Evolutionary conservation across 2,113 vertebrate genomes (phyloP).

Genomic region (Paradisaea rubra): DNA sequence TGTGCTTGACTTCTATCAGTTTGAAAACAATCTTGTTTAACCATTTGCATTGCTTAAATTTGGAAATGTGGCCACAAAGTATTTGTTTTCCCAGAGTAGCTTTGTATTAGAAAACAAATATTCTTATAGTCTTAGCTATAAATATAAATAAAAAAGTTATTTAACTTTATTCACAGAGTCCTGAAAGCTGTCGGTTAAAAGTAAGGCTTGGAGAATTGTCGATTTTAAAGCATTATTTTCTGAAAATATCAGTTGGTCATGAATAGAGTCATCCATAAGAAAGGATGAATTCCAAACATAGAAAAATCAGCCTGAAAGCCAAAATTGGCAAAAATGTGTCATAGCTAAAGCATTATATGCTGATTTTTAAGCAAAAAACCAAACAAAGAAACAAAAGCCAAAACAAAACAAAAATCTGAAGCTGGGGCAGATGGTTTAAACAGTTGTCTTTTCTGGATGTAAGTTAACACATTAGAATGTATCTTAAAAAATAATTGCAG

Average conservation of each 20-base stretch:
- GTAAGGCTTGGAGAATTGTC: neutral
- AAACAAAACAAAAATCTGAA: neutral
- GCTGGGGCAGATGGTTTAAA: accelerated
- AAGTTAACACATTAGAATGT: neutral
- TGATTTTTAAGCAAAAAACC: neutral
- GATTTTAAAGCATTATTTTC: neutral
- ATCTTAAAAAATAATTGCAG: neutral
- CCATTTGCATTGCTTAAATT: neutral
- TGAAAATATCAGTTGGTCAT: neutral
- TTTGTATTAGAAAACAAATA: neutral
- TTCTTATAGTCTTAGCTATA: neutral
- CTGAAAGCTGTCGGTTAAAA: neutral
- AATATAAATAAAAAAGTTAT: neutral
- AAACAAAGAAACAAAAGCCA: neutral
- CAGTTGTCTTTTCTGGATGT: neutral
- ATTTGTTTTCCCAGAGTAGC: neutral
- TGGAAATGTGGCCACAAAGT: neutral
- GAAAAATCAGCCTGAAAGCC: neutral
- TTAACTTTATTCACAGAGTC: neutral
- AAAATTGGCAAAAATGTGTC: neutral
- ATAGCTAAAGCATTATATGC: neutral
- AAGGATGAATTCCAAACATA: neutral
- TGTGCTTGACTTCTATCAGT: neutral
- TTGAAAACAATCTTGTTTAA: neutral
- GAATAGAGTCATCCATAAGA: neutral